Conservation (phyloP, 2,797 vertebrate genomes). For the Apogon talboti region DNA sequence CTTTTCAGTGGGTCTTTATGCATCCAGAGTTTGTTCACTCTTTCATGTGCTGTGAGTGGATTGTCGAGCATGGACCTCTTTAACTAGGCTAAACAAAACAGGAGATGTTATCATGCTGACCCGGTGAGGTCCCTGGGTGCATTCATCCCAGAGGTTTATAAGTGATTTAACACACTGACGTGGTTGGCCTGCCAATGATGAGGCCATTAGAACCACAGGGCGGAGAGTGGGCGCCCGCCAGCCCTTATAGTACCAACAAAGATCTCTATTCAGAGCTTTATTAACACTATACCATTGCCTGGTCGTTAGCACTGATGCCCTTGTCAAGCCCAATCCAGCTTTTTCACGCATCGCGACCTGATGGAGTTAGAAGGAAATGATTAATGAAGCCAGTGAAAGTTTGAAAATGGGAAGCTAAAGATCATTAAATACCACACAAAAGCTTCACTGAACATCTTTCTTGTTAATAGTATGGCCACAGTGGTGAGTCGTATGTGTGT, state of each 20-base stretch:
- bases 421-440: slow-evolving; percentile 11
- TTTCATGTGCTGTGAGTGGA: slow-evolving; percentile 2
- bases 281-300: slow-evolving; percentile 64
- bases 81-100: slow-evolving; percentile 43
- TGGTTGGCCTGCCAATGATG: slow-evolving; percentile 77
- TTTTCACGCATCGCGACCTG: slow-evolving; percentile 33
- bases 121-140: slow-evolving; percentile 36
- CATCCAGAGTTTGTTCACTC: not conserved
- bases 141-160: slow-evolving; percentile 65
- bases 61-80: slow-evolving; percentile 22
- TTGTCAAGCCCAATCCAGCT: slow-evolving; percentile 67
- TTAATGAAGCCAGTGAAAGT: slow-evolving; percentile 40
- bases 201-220: slow-evolving; percentile 70
- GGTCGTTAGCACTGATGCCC: slow-evolving; percentile 64
- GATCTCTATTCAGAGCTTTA: slow-evolving; percentile 77
- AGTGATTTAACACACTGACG: slow-evolving; percentile 72
- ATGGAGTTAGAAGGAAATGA: slow-evolving; percentile 48
- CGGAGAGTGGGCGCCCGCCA: slow-evolving; percentile 63
- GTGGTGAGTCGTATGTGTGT: not conserved
- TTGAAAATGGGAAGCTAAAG: slow-evolving; percentile 12
- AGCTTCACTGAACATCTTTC: not conserved
- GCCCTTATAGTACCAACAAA: slow-evolving; percentile 79
- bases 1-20: slow-evolving; percentile 11
- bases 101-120: slow-evolving; percentile 52
- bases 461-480: no score